These are phyloP conservation scores for Zoanthus sansibaricus DNA, from an alignment of 92 coral and sea anemone genomes.

Conservation along the genomic window DNA sequence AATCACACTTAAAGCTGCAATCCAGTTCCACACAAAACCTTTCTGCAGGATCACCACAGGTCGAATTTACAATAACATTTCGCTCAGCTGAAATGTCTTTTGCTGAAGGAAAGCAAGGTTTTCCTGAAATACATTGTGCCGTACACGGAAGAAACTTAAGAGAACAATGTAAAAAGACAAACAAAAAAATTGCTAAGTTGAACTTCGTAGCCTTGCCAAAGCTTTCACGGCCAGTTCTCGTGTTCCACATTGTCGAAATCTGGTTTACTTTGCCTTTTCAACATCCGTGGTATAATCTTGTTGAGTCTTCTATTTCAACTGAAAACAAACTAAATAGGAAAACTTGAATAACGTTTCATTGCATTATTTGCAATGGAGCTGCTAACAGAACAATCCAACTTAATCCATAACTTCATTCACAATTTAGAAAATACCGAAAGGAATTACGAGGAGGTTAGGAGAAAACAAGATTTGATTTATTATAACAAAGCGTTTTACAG, in stretches of 20 bases:
- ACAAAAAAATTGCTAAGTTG: constrained; percentile 51
- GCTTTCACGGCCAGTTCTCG: constrained; percentile 18
- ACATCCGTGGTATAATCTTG: constrained; percentile 34
- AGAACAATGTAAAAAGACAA: constrained; percentile 48
- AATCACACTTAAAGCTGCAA: constrained; percentile 78
- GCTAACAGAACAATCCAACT: constrained; percentile 59
- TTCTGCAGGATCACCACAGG: constrained; percentile 79
- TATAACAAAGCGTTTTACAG: not conserved
- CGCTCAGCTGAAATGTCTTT: constrained; percentile 58
- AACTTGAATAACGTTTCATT: not conserved
- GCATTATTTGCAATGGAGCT: constrained; percentile 34
- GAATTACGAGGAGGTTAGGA: constrained; percentile 4
- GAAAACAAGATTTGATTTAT: not conserved
- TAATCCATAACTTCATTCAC: constrained; percentile 40
- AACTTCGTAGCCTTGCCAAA: constrained; percentile 43
- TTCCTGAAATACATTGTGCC: constrained; percentile 58
- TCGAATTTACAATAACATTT: constrained; percentile 86
- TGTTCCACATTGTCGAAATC: constrained; percentile 8
- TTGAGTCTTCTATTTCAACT: not conserved
- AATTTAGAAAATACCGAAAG: not conserved
- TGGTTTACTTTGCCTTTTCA: not conserved
- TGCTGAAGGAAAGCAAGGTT: constrained; percentile 72
- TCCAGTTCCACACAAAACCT: constrained; percentile 55
- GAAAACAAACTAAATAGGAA: not conserved
- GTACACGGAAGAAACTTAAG: constrained; percentile 56